Conservation (phyloP, 2,113 vertebrate species). For the Clarias macrocephalus region DNA sequence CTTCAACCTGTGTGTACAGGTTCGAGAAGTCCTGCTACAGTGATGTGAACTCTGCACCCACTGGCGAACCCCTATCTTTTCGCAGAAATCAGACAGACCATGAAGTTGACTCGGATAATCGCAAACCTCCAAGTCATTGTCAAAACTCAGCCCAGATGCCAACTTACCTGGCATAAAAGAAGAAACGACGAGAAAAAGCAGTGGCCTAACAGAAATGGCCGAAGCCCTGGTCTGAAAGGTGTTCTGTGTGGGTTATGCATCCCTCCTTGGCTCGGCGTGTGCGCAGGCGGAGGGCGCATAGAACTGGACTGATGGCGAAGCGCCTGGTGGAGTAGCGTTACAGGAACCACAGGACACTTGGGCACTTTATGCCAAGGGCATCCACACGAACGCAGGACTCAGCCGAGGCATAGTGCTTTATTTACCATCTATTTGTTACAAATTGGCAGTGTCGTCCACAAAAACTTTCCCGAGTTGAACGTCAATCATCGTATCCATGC, state of each 20-base stretch:
- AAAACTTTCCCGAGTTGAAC: conserved; percentile 38
- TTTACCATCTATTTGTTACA: background rate
- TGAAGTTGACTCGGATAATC: background rate
- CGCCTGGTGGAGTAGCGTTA: conserved; percentile 55
- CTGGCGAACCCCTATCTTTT: background rate
- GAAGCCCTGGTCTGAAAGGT: conserved; percentile 74
- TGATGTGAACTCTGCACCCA: background rate
- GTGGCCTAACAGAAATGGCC: conserved; percentile 74
- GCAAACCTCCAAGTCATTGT: conserved; percentile 26
- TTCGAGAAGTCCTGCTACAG: background rate
- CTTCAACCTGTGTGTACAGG: background rate
- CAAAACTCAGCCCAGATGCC: background rate
- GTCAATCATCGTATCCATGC: conserved; percentile 12
- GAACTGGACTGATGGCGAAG: conserved; percentile 67
- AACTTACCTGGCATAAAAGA: conserved; percentile 75
- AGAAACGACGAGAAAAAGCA: conserved; percentile 73
- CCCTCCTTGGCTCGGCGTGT: conserved; percentile 70
- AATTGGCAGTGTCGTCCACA: conserved; percentile 6
- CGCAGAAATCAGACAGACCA: background rate
- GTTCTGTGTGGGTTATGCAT: conserved; percentile 74
- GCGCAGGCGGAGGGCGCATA: conserved; percentile 67
- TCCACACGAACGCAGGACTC: conserved; percentile 7
- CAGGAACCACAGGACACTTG: conserved; percentile 65
- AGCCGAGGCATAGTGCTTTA: background rate
- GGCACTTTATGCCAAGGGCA: conserved; percentile 69